Percentiles rank a stretch among this genome's conserved stretches.
Conservation (phyloP, 2,888 invertebrate species). For the Phaonia tiefii region DNA sequence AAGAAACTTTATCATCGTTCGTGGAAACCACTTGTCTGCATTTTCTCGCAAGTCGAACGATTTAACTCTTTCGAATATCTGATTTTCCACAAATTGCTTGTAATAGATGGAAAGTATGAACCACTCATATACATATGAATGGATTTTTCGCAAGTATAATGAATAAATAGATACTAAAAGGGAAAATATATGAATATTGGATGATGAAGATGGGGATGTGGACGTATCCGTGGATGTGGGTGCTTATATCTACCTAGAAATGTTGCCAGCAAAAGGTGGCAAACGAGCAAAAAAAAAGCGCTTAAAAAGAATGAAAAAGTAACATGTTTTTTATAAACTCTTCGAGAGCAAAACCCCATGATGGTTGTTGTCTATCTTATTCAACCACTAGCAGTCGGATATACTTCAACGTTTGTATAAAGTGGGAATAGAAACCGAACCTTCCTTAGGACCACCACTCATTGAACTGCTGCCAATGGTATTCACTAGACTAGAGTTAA, state of each 20-base stretch:
- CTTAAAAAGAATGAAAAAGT: neutral
- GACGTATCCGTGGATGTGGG: too few relatives aligned
- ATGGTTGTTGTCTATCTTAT: neutral
- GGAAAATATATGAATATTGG: neutral
- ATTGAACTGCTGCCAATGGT: too few relatives aligned
- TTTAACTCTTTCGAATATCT: neutral
- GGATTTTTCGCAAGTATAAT: slow-evolving; percentile 26
- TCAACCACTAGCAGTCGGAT: too few relatives aligned
- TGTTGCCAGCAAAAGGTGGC: too few relatives aligned
- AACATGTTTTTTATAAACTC: neutral
- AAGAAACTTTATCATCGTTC: too few relatives aligned
- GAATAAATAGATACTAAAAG: slow-evolving; percentile 42
- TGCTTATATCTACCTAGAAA: too few relatives aligned
- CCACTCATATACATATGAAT: slow-evolving; percentile 22
- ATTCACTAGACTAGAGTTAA: too few relatives aligned
- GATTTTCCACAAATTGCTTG: too few relatives aligned
- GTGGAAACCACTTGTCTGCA: neutral
- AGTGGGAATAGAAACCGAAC: too few relatives aligned
- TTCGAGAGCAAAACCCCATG: neutral
- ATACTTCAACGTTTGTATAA: neutral
- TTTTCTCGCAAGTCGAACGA: neutral
- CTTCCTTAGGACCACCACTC: too few relatives aligned
- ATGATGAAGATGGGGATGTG: too few relatives aligned
- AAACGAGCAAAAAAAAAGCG: neutral
- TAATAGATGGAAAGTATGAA: neutral